Conservation (phyloP, 2,888 invertebrate genomes). For the Graphium colonna region DNA sequence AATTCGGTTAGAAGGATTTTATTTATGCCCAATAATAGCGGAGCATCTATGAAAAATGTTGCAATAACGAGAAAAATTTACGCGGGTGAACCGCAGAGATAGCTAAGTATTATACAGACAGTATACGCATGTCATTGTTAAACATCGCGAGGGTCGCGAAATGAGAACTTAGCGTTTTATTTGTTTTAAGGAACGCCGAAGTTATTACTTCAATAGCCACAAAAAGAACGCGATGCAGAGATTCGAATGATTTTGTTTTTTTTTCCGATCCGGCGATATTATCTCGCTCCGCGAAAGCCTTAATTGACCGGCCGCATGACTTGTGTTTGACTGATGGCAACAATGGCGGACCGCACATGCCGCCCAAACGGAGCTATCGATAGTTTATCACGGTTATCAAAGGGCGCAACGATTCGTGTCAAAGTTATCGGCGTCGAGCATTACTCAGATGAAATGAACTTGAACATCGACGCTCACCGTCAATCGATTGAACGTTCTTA, state of each 20-base stretch:
- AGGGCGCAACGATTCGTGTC: not conserved
- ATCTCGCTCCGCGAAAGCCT: slow-evolving; percentile 54
- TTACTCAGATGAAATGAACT: not conserved
- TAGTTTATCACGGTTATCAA: slow-evolving; percentile 23
- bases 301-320: slow-evolving; percentile 69
- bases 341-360: slow-evolving; percentile 57
- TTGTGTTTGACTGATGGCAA: slow-evolving; percentile 66
- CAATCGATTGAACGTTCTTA: not conserved
- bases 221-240: slow-evolving; percentile 46
- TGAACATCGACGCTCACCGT: not conserved
- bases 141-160: slow-evolving; percentile 67
- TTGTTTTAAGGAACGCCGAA: slow-evolving; percentile 40
- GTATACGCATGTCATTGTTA: slow-evolving; percentile 70
- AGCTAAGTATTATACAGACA: slow-evolving; percentile 48
- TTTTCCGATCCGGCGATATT: slow-evolving; percentile 57
- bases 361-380: slow-evolving; percentile 26
- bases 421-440: not conserved
- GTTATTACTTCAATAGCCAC: slow-evolving; percentile 69
- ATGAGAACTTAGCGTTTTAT: slow-evolving; percentile 61
- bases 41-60: no score
- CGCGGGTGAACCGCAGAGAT: no score
- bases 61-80: no score
- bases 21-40: no score
- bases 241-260: slow-evolving; percentile 53
- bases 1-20: no score